These are phyloP conservation scores for Aphaenogaster ashmeadi DNA, from an alignment of 1,140 invertebrate genomes.

Conservation along the genomic window DNA sequence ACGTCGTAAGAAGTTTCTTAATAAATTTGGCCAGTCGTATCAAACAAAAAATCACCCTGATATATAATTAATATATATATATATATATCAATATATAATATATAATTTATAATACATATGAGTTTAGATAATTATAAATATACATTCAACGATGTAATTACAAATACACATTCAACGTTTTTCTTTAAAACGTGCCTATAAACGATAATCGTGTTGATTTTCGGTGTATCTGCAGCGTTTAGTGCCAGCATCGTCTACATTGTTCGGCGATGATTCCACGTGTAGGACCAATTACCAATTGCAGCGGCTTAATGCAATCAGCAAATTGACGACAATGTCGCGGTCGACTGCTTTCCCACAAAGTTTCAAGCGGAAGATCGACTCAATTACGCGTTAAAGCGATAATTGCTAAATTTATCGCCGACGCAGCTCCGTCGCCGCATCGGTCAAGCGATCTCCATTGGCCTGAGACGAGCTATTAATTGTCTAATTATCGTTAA, in stretches of 20 bases:
- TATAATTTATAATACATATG: background rate
- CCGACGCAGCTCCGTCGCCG: conserved; percentile 63
- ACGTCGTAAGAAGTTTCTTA: too few species aligned
- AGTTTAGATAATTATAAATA: background rate
- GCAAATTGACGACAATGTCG: conserved; percentile 83
- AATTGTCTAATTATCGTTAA: conserved; percentile 81
- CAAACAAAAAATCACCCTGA: background rate
- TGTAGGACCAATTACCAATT: conserved; percentile 80
- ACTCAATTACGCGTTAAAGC: conserved; percentile 81
- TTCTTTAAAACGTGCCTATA: background rate
- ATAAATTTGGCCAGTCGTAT: too few species aligned
- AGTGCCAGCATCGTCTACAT: conserved; percentile 20
- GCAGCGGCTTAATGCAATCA: conserved; percentile 79
- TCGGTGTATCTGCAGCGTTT: background rate
- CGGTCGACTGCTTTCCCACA: conserved; percentile 84
- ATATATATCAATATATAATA: background rate
- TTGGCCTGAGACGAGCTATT: conserved; percentile 78
- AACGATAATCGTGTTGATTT: background rate
- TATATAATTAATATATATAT: background rate
- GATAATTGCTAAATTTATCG: conserved; percentile 85
- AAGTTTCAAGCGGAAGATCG: conserved; percentile 76
- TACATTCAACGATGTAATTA: background rate
- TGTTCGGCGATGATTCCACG: conserved; percentile 54
- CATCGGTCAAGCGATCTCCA: conserved; percentile 71
- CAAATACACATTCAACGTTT: background rate